These are phyloP conservation scores for Porites australiensis DNA, from an alignment of 64 coral and sea anemone species.

Conservation along the genomic window DNA sequence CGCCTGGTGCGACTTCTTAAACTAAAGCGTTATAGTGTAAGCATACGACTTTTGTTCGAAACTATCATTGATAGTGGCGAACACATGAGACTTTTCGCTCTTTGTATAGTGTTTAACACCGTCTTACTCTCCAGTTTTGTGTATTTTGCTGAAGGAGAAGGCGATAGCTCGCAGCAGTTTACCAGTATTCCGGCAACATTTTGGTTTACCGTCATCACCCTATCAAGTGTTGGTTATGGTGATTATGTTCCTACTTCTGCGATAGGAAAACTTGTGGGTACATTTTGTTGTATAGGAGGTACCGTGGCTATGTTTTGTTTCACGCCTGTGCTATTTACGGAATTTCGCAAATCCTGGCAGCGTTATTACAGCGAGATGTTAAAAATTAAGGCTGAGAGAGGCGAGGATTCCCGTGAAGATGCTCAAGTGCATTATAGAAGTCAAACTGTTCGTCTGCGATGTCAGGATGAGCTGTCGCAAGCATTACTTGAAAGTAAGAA, in stretches of 20 bases:
- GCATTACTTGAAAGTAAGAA: slow-evolving; percentile 17
- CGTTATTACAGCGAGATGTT: slow-evolving; percentile 46
- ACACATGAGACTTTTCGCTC: slow-evolving; percentile 56
- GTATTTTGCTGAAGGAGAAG: slow-evolving; percentile 67
- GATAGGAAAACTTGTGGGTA: slow-evolving; percentile 69
- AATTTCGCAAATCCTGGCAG: slow-evolving; percentile 70
- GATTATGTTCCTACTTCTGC: slow-evolving; percentile 68
- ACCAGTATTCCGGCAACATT: slow-evolving; percentile 73
- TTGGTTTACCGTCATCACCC: slow-evolving; percentile 77
- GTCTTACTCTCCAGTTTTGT: slow-evolving; percentile 71
- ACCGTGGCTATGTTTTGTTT: slow-evolving; percentile 80
- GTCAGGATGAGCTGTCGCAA: slow-evolving; percentile 25
- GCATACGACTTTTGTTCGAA: slow-evolving; percentile 66
- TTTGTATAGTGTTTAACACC: slow-evolving; percentile 66
- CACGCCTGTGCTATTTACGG: slow-evolving; percentile 72
- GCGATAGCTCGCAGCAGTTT: slow-evolving; percentile 52
- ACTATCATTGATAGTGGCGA: slow-evolving; percentile 69
- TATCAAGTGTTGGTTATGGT: slow-evolving; percentile 82
- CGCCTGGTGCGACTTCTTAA: slow-evolving; percentile 62
- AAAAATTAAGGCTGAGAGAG: slow-evolving; percentile 17
- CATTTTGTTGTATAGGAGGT: slow-evolving; percentile 66
- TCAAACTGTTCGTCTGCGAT: slow-evolving; percentile 35
- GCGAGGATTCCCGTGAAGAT: not conserved
- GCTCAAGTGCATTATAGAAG: slow-evolving; percentile 35
- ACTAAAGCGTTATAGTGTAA: slow-evolving; percentile 66